phyloP scores from a whole-genome alignment of 2,888 invertebrate genomes.

The Xylophagus ater region DNA sequence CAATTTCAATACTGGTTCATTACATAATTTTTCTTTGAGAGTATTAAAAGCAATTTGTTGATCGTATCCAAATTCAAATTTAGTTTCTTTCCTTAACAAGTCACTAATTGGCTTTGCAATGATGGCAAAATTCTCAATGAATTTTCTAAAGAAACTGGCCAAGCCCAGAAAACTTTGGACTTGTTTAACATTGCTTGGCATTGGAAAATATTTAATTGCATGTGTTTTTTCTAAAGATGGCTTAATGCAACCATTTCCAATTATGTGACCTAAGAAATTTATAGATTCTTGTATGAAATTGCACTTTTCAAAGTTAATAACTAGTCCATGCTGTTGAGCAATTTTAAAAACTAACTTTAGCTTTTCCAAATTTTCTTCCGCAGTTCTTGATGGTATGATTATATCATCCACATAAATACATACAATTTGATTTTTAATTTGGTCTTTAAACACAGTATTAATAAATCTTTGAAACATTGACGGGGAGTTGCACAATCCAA shows the following conservation, averaged over 20 bases:
- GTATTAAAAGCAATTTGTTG: slow-evolving; percentile 20
- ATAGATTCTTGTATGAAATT: slow-evolving; percentile 19
- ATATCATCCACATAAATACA: slow-evolving; percentile 23
- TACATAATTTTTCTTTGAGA: slow-evolving; percentile 7
- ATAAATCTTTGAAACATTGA: slow-evolving; percentile 20
- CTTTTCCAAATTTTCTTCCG: slow-evolving; percentile 10
- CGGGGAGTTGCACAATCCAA: slow-evolving; percentile 27
- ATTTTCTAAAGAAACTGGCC: slow-evolving; percentile 29
- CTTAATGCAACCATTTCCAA: slow-evolving; percentile 22
- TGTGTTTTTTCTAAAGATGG: slow-evolving; percentile 23
- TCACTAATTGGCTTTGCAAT: slow-evolving; percentile 28
- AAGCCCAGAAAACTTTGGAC: slow-evolving; percentile 28
- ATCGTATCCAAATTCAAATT: slow-evolving; percentile 19
- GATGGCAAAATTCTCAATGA: slow-evolving; percentile 24
- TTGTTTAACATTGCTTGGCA: slow-evolving; percentile 22
- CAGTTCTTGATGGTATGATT: slow-evolving; percentile 15
- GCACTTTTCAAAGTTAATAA: slow-evolving; percentile 20
- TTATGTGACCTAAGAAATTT: slow-evolving; percentile 23
- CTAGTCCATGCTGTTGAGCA: slow-evolving; percentile 13
- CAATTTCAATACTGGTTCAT: slow-evolving; percentile 22
- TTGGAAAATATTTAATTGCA: slow-evolving; percentile 24
- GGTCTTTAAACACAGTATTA: slow-evolving; percentile 16
- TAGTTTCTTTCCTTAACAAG: slow-evolving; percentile 10
- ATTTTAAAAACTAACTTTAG: slow-evolving; percentile 11
- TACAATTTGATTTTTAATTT: slow-evolving; percentile 9